Evolutionary conservation across 2,113 vertebrate species (phyloP).

Genomic region (Microtus montanus): DNA sequence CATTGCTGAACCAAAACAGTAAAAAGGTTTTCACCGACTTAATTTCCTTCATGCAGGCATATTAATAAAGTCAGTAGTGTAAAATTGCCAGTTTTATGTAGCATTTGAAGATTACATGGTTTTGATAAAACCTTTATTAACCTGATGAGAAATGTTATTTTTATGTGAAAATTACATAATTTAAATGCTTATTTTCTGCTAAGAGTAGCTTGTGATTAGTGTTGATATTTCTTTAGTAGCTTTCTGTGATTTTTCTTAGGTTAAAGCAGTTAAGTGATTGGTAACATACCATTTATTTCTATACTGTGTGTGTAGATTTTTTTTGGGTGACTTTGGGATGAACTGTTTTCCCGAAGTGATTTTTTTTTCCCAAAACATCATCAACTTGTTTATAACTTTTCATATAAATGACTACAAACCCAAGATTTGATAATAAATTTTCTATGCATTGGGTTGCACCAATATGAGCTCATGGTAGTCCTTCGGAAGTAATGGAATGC

Average conservation of each 20-base stretch:
- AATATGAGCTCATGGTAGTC: slow-evolving; percentile 50
- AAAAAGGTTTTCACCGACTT: slow-evolving; percentile 32
- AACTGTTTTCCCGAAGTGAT: slow-evolving; percentile 73
- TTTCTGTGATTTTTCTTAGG: slow-evolving; percentile 71
- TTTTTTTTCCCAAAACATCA: slow-evolving; percentile 66
- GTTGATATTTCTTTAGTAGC: slow-evolving; percentile 35
- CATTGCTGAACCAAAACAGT: slow-evolving; percentile 6
- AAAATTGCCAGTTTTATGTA: slow-evolving; percentile 45
- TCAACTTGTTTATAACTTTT: slow-evolving; percentile 68
- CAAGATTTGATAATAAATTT: slow-evolving; percentile 60
- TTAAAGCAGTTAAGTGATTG: slow-evolving; percentile 75
- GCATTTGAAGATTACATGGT: slow-evolving; percentile 41
- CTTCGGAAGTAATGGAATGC: neutral
- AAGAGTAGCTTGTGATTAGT: slow-evolving; percentile 64
- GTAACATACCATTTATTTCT: slow-evolving; percentile 74
- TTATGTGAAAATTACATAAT: slow-evolving; percentile 60
- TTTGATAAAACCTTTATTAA: slow-evolving; percentile 61
- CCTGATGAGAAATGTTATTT: slow-evolving; percentile 60
- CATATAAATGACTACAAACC: slow-evolving; percentile 50
- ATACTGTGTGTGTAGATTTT: neutral
- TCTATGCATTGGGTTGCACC: slow-evolving; percentile 42
- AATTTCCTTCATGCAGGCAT: slow-evolving; percentile 31
- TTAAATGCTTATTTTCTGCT: slow-evolving; percentile 65
- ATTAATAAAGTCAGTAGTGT: slow-evolving; percentile 50
- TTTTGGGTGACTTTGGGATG: slow-evolving; percentile 70